These are phyloP conservation scores for Myotis myotis DNA, from an alignment of 2,797 vertebrate genomes.

Conservation along the genomic window DNA sequence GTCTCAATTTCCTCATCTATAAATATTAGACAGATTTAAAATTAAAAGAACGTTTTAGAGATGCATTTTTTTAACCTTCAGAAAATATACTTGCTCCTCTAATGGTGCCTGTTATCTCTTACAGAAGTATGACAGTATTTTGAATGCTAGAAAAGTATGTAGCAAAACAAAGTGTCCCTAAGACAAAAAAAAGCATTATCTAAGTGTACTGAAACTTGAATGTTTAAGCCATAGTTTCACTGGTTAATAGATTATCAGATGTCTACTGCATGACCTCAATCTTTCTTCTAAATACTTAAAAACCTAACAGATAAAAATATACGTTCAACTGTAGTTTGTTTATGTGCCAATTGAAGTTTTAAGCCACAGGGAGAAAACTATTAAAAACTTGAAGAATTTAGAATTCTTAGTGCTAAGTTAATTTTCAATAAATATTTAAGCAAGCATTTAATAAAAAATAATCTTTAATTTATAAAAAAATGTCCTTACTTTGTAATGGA, in stretches of 20 bases:
- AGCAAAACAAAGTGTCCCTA: conserved; percentile 11
- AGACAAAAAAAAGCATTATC: conserved; percentile 25
- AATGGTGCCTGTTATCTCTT: conserved; percentile 15
- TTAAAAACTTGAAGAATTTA: background rate
- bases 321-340: background rate
- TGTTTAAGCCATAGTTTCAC: conserved; percentile 29
- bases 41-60: conserved; percentile 34
- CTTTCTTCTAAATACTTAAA: conserved; percentile 41
- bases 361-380: background rate
- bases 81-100: conserved; percentile 35
- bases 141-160: conserved; percentile 30
- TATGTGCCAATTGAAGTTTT: conserved; percentile 48
- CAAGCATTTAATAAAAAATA: conserved; percentile 43
- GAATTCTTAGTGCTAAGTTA: conserved; percentile 19
- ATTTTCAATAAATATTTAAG: conserved; percentile 27
- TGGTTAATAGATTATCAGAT: background rate
- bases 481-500: conserved; percentile 91
- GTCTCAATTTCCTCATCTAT: conserved; percentile 11
- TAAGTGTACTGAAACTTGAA: background rate
- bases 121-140: background rate
- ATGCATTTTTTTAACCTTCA: conserved; percentile 39
- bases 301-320: background rate
- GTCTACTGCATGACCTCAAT: background rate
- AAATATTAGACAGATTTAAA: conserved; percentile 8
- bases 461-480: conserved; percentile 51